Conservation (phyloP, 2,797 vertebrate genomes). For the Merluccius polli region DNA sequence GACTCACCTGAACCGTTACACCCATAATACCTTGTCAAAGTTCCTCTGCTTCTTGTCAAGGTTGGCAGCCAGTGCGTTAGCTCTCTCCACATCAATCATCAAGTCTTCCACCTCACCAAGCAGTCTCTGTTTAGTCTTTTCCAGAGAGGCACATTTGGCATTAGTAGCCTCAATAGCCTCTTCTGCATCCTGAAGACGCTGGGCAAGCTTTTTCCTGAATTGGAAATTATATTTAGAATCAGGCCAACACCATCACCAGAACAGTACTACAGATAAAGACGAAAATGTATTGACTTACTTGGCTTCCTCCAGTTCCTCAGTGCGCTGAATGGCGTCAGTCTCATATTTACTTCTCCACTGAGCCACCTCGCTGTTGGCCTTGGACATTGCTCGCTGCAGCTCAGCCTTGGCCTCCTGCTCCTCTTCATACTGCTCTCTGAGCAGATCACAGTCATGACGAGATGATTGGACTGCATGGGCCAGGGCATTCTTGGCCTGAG, state of each 20-base stretch:
- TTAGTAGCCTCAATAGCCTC: slow-evolving; percentile 82
- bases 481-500: slow-evolving; percentile 77
- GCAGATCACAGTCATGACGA: slow-evolving; percentile 76
- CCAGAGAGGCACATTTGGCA: slow-evolving; percentile 82
- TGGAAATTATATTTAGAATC: background rate
- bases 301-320: slow-evolving; percentile 79
- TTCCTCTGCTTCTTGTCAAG: slow-evolving; percentile 75
- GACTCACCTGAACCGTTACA: too few relatives aligned
- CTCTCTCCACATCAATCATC: slow-evolving; percentile 82
- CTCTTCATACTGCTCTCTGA: slow-evolving; percentile 81
- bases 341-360: slow-evolving; percentile 84
- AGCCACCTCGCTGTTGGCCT: slow-evolving; percentile 82
- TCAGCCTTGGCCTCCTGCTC: slow-evolving; percentile 78
- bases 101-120: slow-evolving; percentile 83
- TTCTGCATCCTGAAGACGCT: slow-evolving; percentile 82
- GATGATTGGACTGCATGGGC: slow-evolving; percentile 76
- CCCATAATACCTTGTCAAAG: slow-evolving; percentile 74
- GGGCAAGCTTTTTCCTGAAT: slow-evolving; percentile 81
- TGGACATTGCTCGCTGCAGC: slow-evolving; percentile 77
- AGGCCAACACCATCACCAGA: background rate
- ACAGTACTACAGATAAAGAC: background rate
- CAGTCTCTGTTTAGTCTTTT: slow-evolving; percentile 78
- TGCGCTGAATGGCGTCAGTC: slow-evolving; percentile 80
- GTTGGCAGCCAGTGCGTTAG: slow-evolving; percentile 70
- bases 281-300: slow-evolving; percentile 61